phyloP scores from a whole-genome alignment of 2,888 invertebrate genomes.

The Troides aeacus region DNA sequence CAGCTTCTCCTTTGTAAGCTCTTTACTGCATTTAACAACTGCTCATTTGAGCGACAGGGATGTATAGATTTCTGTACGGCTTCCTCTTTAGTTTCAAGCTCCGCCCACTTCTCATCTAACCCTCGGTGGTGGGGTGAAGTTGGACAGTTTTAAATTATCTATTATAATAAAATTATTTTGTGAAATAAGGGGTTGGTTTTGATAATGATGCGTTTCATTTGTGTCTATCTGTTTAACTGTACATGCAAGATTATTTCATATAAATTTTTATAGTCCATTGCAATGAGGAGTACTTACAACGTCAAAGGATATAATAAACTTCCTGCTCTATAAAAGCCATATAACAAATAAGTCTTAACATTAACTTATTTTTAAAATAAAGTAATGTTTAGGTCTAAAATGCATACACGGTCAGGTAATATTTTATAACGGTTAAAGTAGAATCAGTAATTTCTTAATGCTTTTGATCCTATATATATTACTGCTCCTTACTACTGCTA shows the following conservation, averaged over 20 bases:
- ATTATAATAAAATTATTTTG: constrained; percentile 79
- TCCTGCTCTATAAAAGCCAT: no score
- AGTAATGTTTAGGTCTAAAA: no score
- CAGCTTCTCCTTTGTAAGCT: constrained; percentile 74
- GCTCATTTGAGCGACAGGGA: constrained; percentile 76
- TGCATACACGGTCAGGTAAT: no score
- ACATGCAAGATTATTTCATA: constrained; percentile 39
- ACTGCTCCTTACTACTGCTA: no score
- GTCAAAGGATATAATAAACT: no score
- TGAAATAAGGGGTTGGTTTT: constrained; percentile 78
- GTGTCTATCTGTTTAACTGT: constrained; percentile 56
- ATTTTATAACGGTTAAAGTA: no score
- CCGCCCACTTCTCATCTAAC: constrained; percentile 72
- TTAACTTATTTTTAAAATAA: no score
- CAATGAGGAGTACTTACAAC: no score
- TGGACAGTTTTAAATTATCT: constrained; percentile 79
- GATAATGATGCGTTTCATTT: constrained; percentile 77
- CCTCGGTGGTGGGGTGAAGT: constrained; percentile 71
- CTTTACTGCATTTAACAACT: constrained; percentile 70
- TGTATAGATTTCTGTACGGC: constrained; percentile 55
- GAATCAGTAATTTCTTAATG: no score
- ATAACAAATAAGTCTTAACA: no score
- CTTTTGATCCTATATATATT: no score
- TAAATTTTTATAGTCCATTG: constrained; percentile 20
- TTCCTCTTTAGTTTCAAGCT: constrained; percentile 58